Evolutionary conservation across 2,888 invertebrate genomes (phyloP).

Genomic region (Eristalis pertinax): DNA sequence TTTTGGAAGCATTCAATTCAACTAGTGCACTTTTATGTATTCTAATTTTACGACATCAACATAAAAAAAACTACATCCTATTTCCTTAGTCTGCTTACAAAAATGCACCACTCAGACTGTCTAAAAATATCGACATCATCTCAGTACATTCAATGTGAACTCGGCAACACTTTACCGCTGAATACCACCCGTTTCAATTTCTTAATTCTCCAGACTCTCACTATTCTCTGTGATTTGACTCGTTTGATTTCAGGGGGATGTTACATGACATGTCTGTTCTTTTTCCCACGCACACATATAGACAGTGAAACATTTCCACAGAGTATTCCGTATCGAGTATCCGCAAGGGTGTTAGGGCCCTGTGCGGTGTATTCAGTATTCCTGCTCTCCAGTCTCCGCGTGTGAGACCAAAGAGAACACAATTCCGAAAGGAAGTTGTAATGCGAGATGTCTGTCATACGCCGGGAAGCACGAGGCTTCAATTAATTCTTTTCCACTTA

Average conservation of each 20-base stretch:
- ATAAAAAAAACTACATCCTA: too few species aligned
- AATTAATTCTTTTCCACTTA: background rate
- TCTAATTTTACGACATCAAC: too few species aligned
- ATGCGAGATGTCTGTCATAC: constrained; percentile 33
- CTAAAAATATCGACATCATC: background rate
- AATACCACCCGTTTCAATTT: constrained; percentile 2
- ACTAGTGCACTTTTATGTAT: too few species aligned
- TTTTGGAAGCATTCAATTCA: too few species aligned
- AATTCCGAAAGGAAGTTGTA: constrained; percentile 31
- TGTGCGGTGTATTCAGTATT: constrained; percentile 10
- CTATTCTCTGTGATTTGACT: constrained; percentile 10
- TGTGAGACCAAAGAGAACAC: constrained; percentile 4
- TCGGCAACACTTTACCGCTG: constrained; percentile 42
- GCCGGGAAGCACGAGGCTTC: constrained; percentile 47
- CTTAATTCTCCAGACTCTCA: constrained; percentile 16
- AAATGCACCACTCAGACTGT: too few species aligned
- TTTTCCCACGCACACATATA: constrained; percentile 8
- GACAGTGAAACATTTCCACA: background rate
- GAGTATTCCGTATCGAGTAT: constrained; percentile 12
- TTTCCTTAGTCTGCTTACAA: too few species aligned
- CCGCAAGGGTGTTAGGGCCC: constrained; percentile 37
- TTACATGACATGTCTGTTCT: constrained; percentile 13
- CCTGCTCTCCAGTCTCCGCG: constrained; percentile 16
- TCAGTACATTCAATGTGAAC: background rate
- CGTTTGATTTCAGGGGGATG: constrained; percentile 41